These are phyloP conservation scores for Pongo pygmaeus DNA, from an alignment of 2,113 vertebrate species.

Conservation along the genomic window DNA sequence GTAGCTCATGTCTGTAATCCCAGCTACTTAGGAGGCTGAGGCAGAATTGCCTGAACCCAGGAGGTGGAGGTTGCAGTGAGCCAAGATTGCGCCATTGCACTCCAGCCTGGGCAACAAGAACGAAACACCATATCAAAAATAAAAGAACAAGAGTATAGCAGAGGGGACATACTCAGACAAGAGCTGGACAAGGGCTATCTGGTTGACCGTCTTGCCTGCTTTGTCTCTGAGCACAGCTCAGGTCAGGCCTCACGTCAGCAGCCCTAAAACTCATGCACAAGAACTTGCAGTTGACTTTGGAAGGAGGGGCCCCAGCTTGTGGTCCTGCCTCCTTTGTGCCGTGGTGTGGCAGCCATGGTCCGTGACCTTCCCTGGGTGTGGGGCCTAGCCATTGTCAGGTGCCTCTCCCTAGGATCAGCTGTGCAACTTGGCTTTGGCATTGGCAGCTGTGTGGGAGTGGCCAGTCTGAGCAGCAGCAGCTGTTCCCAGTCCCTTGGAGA, in stretches of 20 bases:
- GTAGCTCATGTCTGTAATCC: too few species aligned
- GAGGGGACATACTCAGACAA: background rate
- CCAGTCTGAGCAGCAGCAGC: conserved; percentile 56
- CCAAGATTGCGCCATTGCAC: too few species aligned
- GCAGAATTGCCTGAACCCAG: too few species aligned
- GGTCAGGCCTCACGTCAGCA: background rate
- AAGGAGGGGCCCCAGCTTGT: background rate
- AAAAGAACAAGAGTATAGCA: background rate
- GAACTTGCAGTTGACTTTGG: conserved; percentile 33
- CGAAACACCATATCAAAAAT: too few species aligned
- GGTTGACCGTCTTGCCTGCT: background rate
- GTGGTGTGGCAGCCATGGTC: background rate
- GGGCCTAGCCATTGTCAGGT: conserved; percentile 42
- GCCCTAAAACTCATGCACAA: background rate
- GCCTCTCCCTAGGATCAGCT: conserved; percentile 62
- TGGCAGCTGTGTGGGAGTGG: conserved; percentile 76
- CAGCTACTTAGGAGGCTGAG: too few species aligned
- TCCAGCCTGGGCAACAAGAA: too few species aligned
- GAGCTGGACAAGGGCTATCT: background rate
- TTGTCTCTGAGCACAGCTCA: background rate
- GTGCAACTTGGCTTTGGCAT: conserved; percentile 17
- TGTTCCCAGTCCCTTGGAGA: conserved; percentile 53
- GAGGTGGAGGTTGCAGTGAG: too few species aligned
- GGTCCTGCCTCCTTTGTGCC: background rate
- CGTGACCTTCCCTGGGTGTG: background rate